Conservation (phyloP, 2,113 vertebrate genomes). For the Campylorhamphus procurvoides region DNA sequence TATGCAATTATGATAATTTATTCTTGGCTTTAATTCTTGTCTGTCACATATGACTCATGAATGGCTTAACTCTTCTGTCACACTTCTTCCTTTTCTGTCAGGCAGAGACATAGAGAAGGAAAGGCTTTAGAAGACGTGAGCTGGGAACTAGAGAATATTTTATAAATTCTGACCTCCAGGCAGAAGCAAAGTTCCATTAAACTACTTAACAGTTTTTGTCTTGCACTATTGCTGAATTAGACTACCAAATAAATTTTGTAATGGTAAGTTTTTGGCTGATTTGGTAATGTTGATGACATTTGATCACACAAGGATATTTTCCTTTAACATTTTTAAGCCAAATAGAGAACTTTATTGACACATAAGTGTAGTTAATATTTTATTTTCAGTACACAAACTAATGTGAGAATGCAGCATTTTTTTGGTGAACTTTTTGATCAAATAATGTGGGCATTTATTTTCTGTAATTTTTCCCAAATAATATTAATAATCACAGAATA, state of each 20-base stretch:
- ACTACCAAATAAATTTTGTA: neutral
- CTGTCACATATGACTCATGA: slow-evolving; percentile 43
- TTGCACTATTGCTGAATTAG: neutral
- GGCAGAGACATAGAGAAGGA: neutral
- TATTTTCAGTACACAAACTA: neutral
- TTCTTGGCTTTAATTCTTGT: slow-evolving; percentile 38
- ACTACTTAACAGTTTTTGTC: neutral
- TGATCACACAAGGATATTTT: neutral
- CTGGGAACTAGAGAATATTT: neutral
- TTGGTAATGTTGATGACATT: neutral
- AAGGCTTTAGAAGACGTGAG: neutral
- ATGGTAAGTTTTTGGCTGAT: neutral
- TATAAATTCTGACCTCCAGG: neutral
- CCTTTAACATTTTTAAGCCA: neutral
- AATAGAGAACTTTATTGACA: neutral
- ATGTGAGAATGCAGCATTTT: neutral
- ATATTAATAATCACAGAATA: neutral
- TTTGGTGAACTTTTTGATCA: neutral
- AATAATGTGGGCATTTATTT: neutral
- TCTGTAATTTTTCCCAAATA: neutral
- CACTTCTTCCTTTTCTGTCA: slow-evolving; percentile 9
- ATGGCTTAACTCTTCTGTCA: slow-evolving; percentile 38
- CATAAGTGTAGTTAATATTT: neutral
- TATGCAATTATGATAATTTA: slow-evolving; percentile 59
- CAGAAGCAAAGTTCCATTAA: neutral